These are phyloP conservation scores for Euclidia mi DNA, from an alignment of 2,888 invertebrate genomes.

Conservation along the genomic window DNA sequence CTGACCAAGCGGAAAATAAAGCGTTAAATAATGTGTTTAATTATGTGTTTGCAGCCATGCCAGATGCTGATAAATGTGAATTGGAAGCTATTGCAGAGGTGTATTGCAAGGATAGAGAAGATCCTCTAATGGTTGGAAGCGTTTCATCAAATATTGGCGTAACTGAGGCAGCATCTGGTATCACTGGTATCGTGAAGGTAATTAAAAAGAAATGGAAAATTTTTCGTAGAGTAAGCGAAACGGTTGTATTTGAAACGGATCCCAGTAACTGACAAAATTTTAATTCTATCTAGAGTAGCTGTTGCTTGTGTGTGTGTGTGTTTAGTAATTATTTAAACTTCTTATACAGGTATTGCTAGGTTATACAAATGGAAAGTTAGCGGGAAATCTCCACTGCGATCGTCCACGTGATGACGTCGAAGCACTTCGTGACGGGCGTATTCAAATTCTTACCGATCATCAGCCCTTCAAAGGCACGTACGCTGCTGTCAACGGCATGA, in stretches of 20 bases:
- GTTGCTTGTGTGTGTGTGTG: no score
- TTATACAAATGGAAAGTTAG: conserved; percentile 1
- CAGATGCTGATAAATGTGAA: background rate
- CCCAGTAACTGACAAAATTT: no score
- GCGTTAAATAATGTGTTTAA: no score
- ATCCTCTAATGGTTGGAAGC: background rate
- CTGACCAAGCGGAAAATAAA: no score
- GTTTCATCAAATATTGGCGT: background rate
- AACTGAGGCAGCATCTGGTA: background rate
- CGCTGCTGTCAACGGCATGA: conserved; percentile 7
- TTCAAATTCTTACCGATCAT: conserved; percentile 2
- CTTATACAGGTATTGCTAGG: conserved; percentile 1
- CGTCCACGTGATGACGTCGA: conserved; percentile 4
- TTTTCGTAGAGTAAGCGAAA: no score
- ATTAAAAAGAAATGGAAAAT: background rate
- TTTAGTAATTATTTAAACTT: no score
- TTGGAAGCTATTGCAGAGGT: background rate
- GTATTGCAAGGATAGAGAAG: background rate
- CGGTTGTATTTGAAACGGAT: no score
- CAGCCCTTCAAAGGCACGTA: conserved; percentile 5
- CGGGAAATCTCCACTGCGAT: conserved; percentile 6
- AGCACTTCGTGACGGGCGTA: conserved; percentile 7
- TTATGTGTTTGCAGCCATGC: background rate
- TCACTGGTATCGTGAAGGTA: no score
- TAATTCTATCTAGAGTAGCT: no score